Conservation (phyloP, 2,113 vertebrate genomes). For the Podocnemis expansa region DNA sequence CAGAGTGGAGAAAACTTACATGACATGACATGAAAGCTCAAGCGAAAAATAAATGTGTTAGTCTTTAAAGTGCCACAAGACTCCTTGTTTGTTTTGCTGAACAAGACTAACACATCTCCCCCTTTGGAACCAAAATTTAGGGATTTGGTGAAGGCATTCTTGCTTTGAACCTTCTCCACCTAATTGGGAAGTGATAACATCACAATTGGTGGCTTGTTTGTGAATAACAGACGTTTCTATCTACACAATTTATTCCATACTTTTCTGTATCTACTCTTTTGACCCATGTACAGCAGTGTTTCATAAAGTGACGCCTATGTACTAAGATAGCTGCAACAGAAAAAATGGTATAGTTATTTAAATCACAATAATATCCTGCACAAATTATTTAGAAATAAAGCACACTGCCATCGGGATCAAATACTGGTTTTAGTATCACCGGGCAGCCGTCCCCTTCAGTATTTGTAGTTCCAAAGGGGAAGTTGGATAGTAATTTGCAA, state of each 20-base stretch:
- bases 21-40: too few species aligned
- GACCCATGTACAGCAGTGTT: neutral
- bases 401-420: neutral
- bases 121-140: accelerated
- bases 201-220: neutral
- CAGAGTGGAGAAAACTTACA: too few species aligned
- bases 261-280: neutral
- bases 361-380: neutral
- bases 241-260: neutral
- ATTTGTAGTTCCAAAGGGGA: neutral
- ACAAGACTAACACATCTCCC: too few species aligned
- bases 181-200: neutral
- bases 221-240: neutral
- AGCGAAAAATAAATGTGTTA: too few species aligned
- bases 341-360: neutral
- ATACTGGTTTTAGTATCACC: neutral
- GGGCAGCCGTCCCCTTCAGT: neutral
- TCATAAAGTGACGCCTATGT: neutral
- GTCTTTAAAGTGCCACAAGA: too few species aligned
- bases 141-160: neutral
- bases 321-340: neutral
- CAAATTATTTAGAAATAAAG: neutral
- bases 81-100: too few species aligned
- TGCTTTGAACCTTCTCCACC: neutral
- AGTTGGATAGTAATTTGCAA: neutral